Evolutionary conservation across 2,888 invertebrate genomes (phyloP).

Genomic region (Pherbina coryleti): DNA sequence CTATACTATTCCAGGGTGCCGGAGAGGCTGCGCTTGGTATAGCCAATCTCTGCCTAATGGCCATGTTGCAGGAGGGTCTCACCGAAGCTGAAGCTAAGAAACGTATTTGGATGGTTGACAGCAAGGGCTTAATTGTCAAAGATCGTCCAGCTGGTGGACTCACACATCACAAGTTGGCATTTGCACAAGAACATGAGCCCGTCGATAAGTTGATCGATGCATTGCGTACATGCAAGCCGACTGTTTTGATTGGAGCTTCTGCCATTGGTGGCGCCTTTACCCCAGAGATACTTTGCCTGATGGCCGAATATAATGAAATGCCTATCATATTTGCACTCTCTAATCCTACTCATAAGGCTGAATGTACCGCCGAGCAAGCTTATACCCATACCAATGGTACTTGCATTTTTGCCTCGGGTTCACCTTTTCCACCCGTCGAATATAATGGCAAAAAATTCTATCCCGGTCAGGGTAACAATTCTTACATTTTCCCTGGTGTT

Average conservation of each 20-base stretch:
- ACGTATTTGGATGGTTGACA: slow-evolving; percentile 96
- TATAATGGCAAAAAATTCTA: slow-evolving; percentile 83
- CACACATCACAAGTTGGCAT: slow-evolving; percentile 83
- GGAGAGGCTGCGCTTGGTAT: slow-evolving; percentile 98
- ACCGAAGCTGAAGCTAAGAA: slow-evolving; percentile 80
- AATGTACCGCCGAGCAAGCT: slow-evolving; percentile 99
- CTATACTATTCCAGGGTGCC: slow-evolving; percentile 94
- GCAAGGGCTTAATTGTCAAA: slow-evolving; percentile 92
- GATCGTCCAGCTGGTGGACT: slow-evolving; percentile 86
- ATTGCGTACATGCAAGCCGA: slow-evolving; percentile 84
- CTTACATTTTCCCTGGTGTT: slow-evolving; percentile 97
- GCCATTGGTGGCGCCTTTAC: slow-evolving; percentile 96
- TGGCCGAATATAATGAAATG: slow-evolving; percentile 85
- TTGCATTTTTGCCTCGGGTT: slow-evolving; percentile 95
- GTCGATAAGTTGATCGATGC: slow-evolving; percentile 85
- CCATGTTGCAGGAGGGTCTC: slow-evolving; percentile 90
- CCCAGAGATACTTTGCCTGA: slow-evolving; percentile 83
- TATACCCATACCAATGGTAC: slow-evolving; percentile 91
- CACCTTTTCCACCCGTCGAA: slow-evolving; percentile 91
- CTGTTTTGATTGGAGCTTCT: slow-evolving; percentile 94
- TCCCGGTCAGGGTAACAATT: slow-evolving; percentile 98
- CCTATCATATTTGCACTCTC: slow-evolving; percentile 98
- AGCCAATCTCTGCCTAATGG: slow-evolving; percentile 90
- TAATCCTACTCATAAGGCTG: slow-evolving; percentile 98
- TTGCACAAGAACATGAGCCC: slow-evolving; percentile 83